Evolutionary conservation across 2,797 vertebrate genomes (phyloP).

Genomic region (Phaenicophaeus curvirostris): DNA sequence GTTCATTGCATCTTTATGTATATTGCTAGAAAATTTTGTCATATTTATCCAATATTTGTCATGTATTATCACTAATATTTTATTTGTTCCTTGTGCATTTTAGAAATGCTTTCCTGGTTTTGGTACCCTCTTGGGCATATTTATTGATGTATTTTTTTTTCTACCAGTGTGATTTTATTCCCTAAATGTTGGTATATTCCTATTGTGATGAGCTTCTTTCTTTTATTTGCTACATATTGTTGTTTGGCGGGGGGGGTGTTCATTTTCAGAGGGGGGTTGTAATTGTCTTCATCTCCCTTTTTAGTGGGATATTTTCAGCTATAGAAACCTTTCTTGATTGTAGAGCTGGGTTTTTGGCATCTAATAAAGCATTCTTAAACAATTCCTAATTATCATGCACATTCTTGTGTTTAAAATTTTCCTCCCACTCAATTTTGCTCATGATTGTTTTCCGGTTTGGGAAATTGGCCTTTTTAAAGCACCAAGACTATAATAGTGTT

Average conservation of each 20-base stretch:
- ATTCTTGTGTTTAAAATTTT: constrained; percentile 40
- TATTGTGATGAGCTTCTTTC: background rate
- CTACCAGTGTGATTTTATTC: background rate
- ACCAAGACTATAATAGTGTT: constrained; percentile 1
- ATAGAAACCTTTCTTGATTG: constrained; percentile 15
- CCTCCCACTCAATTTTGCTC: constrained; percentile 43
- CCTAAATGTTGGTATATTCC: background rate
- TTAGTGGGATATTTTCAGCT: background rate
- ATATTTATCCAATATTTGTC: background rate
- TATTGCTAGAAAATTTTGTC: background rate
- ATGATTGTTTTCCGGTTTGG: constrained; percentile 26
- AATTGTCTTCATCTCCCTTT: background rate
- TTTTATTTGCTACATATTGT: background rate
- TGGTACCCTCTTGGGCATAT: background rate
- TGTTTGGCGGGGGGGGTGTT: background rate
- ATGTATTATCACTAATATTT: background rate
- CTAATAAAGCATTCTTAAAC: constrained; percentile 44
- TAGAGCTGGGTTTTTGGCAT: background rate
- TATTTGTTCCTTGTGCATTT: background rate
- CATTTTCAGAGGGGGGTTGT: background rate
- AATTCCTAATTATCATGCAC: constrained; percentile 51
- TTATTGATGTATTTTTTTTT: background rate
- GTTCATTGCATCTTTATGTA: background rate
- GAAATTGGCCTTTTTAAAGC: constrained; percentile 23
- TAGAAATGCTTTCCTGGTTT: background rate